These are phyloP conservation scores for Caenorhabditis becei DNA, from an alignment of 2,888 invertebrate species.

Conservation along the genomic window DNA sequence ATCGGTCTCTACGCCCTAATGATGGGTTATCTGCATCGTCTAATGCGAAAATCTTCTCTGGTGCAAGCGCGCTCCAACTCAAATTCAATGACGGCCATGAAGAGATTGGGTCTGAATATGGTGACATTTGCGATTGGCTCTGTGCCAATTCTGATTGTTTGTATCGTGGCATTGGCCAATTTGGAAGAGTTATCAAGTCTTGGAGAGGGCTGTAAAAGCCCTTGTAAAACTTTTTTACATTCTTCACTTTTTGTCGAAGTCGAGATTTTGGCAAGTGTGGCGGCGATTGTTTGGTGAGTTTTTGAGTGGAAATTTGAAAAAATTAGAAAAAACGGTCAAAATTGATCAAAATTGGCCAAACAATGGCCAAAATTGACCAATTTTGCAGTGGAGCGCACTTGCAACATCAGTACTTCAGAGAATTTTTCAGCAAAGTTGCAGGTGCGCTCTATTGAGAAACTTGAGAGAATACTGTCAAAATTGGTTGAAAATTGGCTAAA, in stretches of 20 bases:
- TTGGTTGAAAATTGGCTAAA: too few species aligned
- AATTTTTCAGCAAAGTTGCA: too few species aligned
- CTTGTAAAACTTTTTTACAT: constrained; percentile 76
- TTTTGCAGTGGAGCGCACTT: too few species aligned
- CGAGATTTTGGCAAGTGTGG: constrained; percentile 74
- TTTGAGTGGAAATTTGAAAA: neutral
- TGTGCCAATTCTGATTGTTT: constrained; percentile 73
- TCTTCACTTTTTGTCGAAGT: constrained; percentile 75
- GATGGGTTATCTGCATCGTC: constrained; percentile 55
- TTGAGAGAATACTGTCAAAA: too few species aligned
- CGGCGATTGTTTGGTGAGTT: constrained; percentile 75
- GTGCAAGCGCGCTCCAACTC: constrained; percentile 52
- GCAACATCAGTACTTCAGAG: too few species aligned
- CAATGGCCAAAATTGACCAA: too few species aligned
- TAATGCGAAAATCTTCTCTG: constrained; percentile 48
- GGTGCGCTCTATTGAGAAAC: too few species aligned
- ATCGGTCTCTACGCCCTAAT: constrained; percentile 72
- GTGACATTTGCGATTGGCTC: constrained; percentile 72
- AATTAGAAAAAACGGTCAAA: neutral
- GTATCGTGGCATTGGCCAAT: constrained; percentile 74
- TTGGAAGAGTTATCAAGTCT: constrained; percentile 65
- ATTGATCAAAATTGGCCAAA: too few species aligned
- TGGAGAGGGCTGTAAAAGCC: constrained; percentile 68
- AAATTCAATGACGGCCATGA: constrained; percentile 70
- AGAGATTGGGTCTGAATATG: constrained; percentile 76